Base-by-base conservation (phyloP, 2,888 invertebrate species). In the Alsophila aescularia region DNA sequence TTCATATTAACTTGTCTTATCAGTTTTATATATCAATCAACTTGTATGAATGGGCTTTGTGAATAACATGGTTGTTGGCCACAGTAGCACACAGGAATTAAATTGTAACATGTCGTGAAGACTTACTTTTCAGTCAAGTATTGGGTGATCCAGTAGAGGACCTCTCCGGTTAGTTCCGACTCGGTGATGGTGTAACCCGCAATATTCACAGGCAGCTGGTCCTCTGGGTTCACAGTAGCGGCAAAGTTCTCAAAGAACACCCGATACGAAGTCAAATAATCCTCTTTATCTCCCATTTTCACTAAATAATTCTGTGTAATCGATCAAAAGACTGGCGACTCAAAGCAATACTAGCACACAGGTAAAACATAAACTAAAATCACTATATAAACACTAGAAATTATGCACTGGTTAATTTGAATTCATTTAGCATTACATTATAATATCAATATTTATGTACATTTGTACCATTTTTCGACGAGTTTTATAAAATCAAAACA, bases 71-170 rank as follows among this genome's bases (percentile, higher is more conserved):
- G 31, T 24, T 27, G 13, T 29, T 16, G 12, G 31, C 15, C 7
- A 15, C 36, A 27, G 36, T 29, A 27, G 18, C 21, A 6, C 18
- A 13, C 13, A 29, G 9, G 16, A 37, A 34, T 16, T 13, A 3
- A 37, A 12, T 16, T 7, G 13, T n/a, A 24, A 14, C 7, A 5
- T 16, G 9, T 12, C 12, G n/a, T 34, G 3, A 44, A 15, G 10
- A 93, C 94, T 94, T 90, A 96, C 96, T 95, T 95, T 84, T 95
- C 94, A 67, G 93, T 93, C 72, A 96, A 92, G 87, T 96, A 96
- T 80, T 95, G 95, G 51, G 95, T 93, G 43, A 93, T 94, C 94
- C 96, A 96, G 83, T 95, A 94, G 54, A 95, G 92, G 60, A 96
- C 93, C 80, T 95, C 96, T 40, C 96, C 96, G 67, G 93, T 90